Conservation (phyloP, 1,140 invertebrate species). For the Caenorhabditis latens region DNA sequence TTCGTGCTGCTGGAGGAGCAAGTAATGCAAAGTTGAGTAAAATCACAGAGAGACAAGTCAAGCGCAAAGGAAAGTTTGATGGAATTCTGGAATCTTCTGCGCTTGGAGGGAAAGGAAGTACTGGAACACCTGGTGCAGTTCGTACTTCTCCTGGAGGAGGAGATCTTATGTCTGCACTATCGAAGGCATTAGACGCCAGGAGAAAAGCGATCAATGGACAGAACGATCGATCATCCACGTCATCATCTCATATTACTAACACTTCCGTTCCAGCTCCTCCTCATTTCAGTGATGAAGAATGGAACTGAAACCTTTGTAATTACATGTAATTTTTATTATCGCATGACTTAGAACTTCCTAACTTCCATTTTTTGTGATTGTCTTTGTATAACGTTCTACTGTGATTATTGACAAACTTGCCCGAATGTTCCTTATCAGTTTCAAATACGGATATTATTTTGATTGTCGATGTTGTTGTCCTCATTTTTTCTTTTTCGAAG, state of each 20-base stretch:
- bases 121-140: background rate
- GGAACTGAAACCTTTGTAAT: constrained; percentile 18
- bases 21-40: constrained; percentile 50
- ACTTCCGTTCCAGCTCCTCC: constrained; percentile 54
- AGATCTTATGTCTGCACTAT: constrained; percentile 58
- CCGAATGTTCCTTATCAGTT: constrained; percentile 24
- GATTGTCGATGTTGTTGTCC: too few species aligned
- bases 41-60: background rate
- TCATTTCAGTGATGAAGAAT: constrained; percentile 51
- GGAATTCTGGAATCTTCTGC: constrained; percentile 25
- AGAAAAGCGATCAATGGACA: constrained; percentile 58
- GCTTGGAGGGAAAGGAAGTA: background rate
- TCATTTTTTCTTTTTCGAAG: background rate
- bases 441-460: constrained; percentile 21
- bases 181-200: constrained; percentile 62
- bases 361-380: constrained; percentile 4
- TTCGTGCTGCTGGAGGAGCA: constrained; percentile 57
- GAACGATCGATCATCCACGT: background rate
- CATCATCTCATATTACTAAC: background rate
- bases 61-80: constrained; percentile 21
- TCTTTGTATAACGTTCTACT: background rate
- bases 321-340: background rate
- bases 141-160: constrained; percentile 18
- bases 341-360: background rate
- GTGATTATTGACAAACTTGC: background rate